Evolutionary conservation across 2,888 invertebrate genomes (phyloP).

Genomic region (Brenthis ino): DNA sequence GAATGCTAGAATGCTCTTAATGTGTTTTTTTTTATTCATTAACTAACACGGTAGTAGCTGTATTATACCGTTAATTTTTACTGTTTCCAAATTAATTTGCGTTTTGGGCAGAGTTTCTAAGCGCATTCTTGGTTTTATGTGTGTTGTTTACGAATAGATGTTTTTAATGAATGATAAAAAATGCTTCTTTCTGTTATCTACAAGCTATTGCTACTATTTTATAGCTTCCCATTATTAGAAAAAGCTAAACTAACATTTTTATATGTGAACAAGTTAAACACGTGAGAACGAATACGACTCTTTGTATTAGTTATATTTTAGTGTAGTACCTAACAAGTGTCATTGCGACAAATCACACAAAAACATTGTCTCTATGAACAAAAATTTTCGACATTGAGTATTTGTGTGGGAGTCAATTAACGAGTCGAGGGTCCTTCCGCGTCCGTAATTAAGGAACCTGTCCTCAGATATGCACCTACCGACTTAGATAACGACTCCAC

Average conservation of each 20-base stretch:
- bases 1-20: not conserved
- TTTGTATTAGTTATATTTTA: not conserved
- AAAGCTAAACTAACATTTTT: too few relatives aligned
- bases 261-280: not conserved
- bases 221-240: too few relatives aligned
- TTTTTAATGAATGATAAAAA: too few relatives aligned
- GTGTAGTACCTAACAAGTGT: not conserved
- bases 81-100: too few relatives aligned
- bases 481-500: slow-evolving; percentile 19
- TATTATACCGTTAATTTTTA: slow-evolving; percentile 6
- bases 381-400: slow-evolving; percentile 26
- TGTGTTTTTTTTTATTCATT: not conserved
- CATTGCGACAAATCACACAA: slow-evolving; percentile 12
- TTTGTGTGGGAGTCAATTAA: slow-evolving; percentile 36
- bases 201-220: too few relatives aligned
- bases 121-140: not conserved
- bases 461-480: slow-evolving; percentile 18
- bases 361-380: slow-evolving; percentile 17
- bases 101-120: too few relatives aligned
- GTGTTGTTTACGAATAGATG: not conserved
- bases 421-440: slow-evolving; percentile 27
- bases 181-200: too few relatives aligned
- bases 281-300: not conserved
- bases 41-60: not conserved
- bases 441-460: slow-evolving; percentile 26